Conservation (phyloP, 37 sponge, comb jelly and placozoan species). For the Bolinopsis microptera region DNA sequence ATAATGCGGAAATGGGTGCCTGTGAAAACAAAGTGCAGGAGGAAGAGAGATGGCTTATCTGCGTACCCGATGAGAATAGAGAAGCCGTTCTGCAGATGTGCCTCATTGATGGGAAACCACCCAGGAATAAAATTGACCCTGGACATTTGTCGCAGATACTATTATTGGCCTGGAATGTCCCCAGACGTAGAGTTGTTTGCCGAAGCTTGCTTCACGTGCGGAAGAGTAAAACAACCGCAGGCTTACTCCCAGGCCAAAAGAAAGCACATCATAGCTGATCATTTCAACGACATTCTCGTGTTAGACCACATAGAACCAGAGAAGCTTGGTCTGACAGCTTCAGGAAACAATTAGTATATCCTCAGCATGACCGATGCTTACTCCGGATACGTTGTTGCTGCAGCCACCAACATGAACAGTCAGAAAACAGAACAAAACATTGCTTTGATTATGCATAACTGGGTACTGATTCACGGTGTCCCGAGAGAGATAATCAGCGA, state of each 20-base stretch:
- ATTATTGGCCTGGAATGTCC: conserved; percentile 16
- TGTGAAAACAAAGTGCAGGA: not conserved
- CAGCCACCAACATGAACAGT: not conserved
- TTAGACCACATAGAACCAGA: conserved; percentile 10
- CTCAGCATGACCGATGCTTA: not conserved
- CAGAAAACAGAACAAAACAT: not conserved
- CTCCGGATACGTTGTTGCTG: not conserved
- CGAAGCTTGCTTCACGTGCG: conserved; percentile 10
- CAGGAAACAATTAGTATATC: conserved; percentile 16
- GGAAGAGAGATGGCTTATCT: not conserved
- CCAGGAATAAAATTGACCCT: not conserved
- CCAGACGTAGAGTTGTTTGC: not conserved
- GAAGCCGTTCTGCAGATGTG: not conserved
- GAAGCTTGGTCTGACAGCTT: not conserved
- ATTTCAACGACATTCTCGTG: conserved; percentile 15
- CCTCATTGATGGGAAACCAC: not conserved
- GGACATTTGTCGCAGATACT: not conserved
- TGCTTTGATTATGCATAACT: not conserved
- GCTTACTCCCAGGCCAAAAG: not conserved
- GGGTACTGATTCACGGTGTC: not conserved
- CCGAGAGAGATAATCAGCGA: conserved; percentile 18
- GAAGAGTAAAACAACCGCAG: not conserved
- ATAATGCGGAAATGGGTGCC: not conserved
- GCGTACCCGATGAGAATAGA: not conserved
- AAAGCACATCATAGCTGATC: not conserved